Conservation (phyloP, 2,797 vertebrate genomes). For the Anguilla megastoma region DNA sequence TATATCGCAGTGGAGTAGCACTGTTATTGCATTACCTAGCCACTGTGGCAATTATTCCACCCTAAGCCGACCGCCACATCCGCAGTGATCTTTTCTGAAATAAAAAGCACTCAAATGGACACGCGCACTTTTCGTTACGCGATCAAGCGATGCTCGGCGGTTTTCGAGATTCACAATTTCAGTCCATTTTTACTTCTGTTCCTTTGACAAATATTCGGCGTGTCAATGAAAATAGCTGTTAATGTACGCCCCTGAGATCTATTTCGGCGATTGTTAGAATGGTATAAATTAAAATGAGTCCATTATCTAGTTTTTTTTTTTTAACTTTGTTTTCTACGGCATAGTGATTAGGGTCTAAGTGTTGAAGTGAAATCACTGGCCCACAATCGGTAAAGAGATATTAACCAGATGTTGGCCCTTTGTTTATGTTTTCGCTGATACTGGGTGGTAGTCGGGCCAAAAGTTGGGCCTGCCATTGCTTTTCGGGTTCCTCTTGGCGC, state of each 20-base stretch:
- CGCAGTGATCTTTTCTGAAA: conserved; percentile 67
- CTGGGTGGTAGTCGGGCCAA: neutral
- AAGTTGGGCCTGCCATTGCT: neutral
- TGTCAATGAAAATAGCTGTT: conserved; percentile 61
- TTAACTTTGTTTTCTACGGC: neutral
- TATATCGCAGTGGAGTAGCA: neutral
- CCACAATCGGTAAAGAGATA: neutral
- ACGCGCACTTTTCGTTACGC: neutral
- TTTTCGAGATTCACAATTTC: neutral
- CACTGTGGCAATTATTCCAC: conserved; percentile 60
- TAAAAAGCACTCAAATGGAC: conserved; percentile 42
- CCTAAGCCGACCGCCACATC: conserved; percentile 76
- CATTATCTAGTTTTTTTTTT: neutral
- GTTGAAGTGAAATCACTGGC: neutral
- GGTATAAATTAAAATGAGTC: neutral
- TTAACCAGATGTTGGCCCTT: neutral
- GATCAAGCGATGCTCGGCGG: neutral
- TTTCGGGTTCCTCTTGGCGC: neutral
- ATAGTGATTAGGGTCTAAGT: neutral
- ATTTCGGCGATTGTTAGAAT: neutral
- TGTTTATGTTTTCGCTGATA: neutral
- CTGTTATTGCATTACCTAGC: conserved; percentile 42
- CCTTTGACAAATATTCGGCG: conserved; percentile 38
- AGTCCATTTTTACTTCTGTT: neutral
- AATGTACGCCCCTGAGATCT: conserved; percentile 62